Evolutionary conservation across 2,113 vertebrate species (phyloP).

Genomic region (Axis porcinus): DNA sequence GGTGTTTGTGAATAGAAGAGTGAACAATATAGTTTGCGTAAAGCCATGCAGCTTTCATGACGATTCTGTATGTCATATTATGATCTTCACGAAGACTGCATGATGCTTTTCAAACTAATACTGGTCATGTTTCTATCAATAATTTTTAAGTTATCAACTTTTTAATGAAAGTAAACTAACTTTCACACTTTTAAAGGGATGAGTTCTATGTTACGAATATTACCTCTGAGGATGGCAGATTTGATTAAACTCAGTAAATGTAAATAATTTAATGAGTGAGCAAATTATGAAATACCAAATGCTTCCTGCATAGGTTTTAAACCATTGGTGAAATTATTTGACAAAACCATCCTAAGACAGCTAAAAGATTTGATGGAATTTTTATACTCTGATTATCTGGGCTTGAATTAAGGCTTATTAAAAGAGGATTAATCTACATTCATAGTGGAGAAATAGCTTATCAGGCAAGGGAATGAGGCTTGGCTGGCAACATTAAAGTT

Average conservation of each 20-base stretch:
- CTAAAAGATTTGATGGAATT: conserved; percentile 88
- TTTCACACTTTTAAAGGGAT: conserved; percentile 55
- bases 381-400: conserved; percentile 88
- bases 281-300: conserved; percentile 71
- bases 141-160: conserved; percentile 17
- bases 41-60: background rate
- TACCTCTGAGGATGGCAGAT: conserved; percentile 54
- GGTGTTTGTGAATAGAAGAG: background rate
- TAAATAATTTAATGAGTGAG: conserved; percentile 57
- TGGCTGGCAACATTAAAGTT: conserved; percentile 87
- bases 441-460: conserved; percentile 88
- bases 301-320: conserved; percentile 74
- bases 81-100: background rate
- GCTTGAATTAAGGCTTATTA: conserved; percentile 89
- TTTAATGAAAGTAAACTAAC: conserved; percentile 50
- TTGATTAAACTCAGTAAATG: conserved; percentile 58
- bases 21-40: background rate
- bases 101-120: background rate
- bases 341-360: conserved; percentile 74
- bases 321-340: conserved; percentile 74
- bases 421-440: conserved; percentile 91
- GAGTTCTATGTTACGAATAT: conserved; percentile 55
- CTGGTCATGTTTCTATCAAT: background rate
- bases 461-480: conserved; percentile 82
- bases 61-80: background rate